phyloP scores from a whole-genome alignment of 2,888 invertebrate genomes.

The Coelogynopora nodosa region DNA sequence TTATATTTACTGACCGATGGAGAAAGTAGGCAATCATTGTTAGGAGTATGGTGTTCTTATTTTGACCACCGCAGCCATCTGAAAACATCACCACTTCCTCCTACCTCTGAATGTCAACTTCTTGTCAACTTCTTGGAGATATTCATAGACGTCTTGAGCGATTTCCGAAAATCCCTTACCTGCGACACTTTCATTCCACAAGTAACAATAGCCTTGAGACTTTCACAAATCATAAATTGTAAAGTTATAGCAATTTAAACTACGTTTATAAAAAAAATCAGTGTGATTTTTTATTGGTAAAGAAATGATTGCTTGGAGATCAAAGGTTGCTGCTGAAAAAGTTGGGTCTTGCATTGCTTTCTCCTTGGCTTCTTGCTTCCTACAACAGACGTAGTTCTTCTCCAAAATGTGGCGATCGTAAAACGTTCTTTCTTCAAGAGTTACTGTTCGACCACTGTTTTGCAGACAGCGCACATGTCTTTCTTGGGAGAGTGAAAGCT shows the following conservation, averaged over 20 bases:
- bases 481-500: slow-evolving; percentile 25
- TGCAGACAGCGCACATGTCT: slow-evolving; percentile 20
- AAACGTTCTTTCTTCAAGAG: slow-evolving; percentile 25
- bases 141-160: background rate
- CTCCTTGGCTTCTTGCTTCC: background rate
- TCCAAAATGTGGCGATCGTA: slow-evolving; percentile 18
- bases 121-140: background rate
- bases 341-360: slow-evolving; percentile 13
- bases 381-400: slow-evolving; percentile 5
- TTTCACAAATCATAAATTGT: background rate
- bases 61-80: background rate
- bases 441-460: background rate
- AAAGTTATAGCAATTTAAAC: background rate
- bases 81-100: slow-evolving; percentile 12
- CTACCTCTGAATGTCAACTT: background rate
- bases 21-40: slow-evolving; percentile 16
- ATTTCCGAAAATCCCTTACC: background rate
- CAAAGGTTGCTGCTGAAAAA: slow-evolving; percentile 27
- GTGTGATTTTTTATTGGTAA: background rate
- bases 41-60: slow-evolving; percentile 10
- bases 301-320: slow-evolving; percentile 23
- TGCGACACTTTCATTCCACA: background rate
- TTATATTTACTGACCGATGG: slow-evolving; percentile 3
- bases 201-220: background rate
- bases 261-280: background rate